Conservation (phyloP, 2,797 vertebrate genomes). For the Argentina silus region DNA sequence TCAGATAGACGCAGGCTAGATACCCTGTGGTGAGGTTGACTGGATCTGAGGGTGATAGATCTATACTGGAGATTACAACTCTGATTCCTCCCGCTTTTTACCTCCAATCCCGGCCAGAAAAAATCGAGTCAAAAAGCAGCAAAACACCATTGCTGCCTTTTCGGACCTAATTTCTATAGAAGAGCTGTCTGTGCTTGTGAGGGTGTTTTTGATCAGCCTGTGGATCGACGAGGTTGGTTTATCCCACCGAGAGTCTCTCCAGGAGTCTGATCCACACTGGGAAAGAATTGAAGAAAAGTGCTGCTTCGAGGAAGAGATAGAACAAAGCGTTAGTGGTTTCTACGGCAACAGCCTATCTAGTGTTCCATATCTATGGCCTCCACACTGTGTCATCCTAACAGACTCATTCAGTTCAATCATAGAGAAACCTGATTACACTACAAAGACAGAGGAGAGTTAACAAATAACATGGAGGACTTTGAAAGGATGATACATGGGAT, state of each 20-base stretch:
- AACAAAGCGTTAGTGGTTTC: too few species aligned
- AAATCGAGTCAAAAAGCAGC: too few species aligned
- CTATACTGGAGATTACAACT: constrained; percentile 2
- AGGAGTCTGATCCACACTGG: background rate
- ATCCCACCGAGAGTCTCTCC: background rate
- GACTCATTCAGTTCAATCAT: background rate
- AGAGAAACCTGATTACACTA: background rate
- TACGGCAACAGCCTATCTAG: too few species aligned
- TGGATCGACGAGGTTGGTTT: background rate
- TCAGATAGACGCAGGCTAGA: constrained; percentile 50
- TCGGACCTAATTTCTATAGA: background rate
- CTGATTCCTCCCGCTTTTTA: too few species aligned
- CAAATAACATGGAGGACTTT: background rate
- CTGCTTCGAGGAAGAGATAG: too few species aligned
- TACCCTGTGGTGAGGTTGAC: constrained; percentile 44
- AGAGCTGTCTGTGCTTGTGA: background rate
- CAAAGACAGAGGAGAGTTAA: background rate
- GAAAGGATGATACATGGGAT: background rate
- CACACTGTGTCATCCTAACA: background rate
- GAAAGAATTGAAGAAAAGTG: too few species aligned
- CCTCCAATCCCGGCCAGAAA: too few species aligned
- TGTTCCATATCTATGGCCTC: too few species aligned
- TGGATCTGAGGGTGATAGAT: constrained; percentile 36
- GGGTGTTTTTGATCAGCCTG: background rate
- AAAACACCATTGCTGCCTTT: too few species aligned